Conservation (phyloP, 2,888 invertebrate species). For the Macropis europaea region DNA sequence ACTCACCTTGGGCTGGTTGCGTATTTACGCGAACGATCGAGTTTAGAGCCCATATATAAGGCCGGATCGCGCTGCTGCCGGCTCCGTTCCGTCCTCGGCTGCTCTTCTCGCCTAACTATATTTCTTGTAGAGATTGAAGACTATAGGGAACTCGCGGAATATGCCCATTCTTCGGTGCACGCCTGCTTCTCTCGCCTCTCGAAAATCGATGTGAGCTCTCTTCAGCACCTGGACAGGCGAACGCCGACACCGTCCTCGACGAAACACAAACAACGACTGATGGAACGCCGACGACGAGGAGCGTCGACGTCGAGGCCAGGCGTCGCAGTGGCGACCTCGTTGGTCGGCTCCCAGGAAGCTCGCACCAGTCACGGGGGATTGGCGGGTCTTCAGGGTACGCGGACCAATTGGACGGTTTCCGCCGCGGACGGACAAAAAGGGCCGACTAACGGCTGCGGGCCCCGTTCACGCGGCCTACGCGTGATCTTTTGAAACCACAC, state of each 20-base stretch:
- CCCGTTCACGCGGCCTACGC: slow-evolving; percentile 7
- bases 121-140: slow-evolving; percentile 72
- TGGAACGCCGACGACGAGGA: not conserved
- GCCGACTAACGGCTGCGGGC: slow-evolving; percentile 13
- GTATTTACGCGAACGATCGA: slow-evolving; percentile 10
- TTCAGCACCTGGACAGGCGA: too few relatives aligned
- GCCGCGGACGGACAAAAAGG: slow-evolving; percentile 4
- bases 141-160: slow-evolving; percentile 72
- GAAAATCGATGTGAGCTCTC: too few relatives aligned
- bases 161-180: slow-evolving; percentile 67
- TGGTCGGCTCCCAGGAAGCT: too few relatives aligned
- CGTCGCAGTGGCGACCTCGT: slow-evolving; percentile 38
- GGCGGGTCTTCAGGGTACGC: not conserved
- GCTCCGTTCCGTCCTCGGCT: too few relatives aligned
- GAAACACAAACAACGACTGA: slow-evolving; percentile 46
- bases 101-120: slow-evolving; percentile 59
- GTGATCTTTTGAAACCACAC: slow-evolving; percentile 27
- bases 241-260: not conserved
- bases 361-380: too few relatives aligned
- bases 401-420: slow-evolving; percentile 15
- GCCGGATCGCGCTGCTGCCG: too few relatives aligned
- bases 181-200: not conserved
- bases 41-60: slow-evolving; percentile 17
- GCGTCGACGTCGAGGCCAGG: not conserved
- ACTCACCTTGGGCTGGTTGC: slow-evolving; percentile 32